Evolutionary conservation across 2,113 vertebrate species (phyloP).

Genomic region (Eubucco bourcierii): DNA sequence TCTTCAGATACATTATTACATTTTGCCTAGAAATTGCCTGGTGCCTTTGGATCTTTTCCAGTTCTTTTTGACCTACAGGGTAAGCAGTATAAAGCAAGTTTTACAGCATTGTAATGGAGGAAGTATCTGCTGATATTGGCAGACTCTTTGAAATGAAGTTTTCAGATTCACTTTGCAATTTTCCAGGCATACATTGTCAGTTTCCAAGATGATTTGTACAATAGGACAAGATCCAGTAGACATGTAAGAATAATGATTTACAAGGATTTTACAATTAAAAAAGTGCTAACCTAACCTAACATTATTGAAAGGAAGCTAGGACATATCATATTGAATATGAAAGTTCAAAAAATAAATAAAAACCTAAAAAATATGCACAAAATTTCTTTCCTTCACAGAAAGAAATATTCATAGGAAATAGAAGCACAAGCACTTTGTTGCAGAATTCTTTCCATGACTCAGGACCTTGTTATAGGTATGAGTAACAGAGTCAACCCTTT

Average conservation of each 20-base stretch:
- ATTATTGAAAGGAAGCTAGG: not conserved
- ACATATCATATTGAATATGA: not conserved
- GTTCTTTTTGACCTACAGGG: conserved; percentile 2
- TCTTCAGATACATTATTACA: not conserved
- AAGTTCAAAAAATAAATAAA: not conserved
- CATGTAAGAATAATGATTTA: not conserved
- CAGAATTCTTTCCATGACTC: not conserved
- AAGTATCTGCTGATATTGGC: not conserved
- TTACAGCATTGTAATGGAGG: not conserved
- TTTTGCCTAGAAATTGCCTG: conserved; percentile 15
- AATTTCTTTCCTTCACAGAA: not conserved
- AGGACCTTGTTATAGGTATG: not conserved
- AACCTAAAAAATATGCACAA: not conserved
- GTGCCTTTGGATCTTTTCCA: conserved; percentile 6
- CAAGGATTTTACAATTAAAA: not conserved
- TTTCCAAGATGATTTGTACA: not conserved
- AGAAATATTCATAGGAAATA: not conserved
- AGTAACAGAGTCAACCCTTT: not conserved
- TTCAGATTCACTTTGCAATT: not conserved
- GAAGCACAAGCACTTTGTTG: not conserved
- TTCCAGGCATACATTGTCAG: not conserved
- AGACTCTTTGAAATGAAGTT: not conserved
- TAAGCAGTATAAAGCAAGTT: not conserved
- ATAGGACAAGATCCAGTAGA: not conserved
- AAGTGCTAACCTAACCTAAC: not conserved